Percentiles rank a stretch among this genome's conserved stretches.
Evolutionary conservation across 2,888 invertebrate genomes (phyloP).

Genomic region (Caenorhabditis parvicauda): DNA sequence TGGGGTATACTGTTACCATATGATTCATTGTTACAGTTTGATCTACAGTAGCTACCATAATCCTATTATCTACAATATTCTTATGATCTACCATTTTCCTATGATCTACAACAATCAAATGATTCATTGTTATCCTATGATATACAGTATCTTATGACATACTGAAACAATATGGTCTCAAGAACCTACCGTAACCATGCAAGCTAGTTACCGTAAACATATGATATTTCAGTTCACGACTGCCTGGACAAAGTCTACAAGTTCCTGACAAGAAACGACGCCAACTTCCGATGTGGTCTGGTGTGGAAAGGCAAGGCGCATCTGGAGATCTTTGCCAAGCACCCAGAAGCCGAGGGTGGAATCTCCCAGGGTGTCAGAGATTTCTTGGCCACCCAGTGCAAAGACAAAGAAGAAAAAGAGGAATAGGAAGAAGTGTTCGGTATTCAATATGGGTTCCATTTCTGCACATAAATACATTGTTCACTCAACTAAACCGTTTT

Average conservation of each 20-base stretch:
- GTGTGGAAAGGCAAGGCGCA: constrained; percentile 58
- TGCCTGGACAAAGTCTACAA: constrained; percentile 58
- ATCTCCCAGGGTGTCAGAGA: constrained; percentile 51
- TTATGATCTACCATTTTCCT: neutral
- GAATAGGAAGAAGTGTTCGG: too few species aligned
- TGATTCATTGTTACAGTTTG: too few species aligned
- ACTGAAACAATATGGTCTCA: too few species aligned
- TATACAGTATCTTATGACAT: too few species aligned
- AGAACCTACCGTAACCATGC: too few species aligned
- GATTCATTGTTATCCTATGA: too few species aligned
- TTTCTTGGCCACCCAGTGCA: constrained; percentile 55
- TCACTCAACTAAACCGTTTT: too few species aligned
- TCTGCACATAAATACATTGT: too few species aligned
- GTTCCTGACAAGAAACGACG: constrained; percentile 59
- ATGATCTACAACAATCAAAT: neutral
- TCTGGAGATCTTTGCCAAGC: constrained; percentile 57
- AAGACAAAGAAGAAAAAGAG: constrained; percentile 36
- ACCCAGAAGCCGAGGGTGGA: constrained; percentile 44
- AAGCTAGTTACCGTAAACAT: neutral
- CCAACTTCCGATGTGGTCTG: constrained; percentile 55
- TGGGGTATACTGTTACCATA: too few species aligned
- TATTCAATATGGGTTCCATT: too few species aligned
- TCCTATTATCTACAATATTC: neutral
- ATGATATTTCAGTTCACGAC: constrained; percentile 52
- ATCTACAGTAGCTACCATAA: too few species aligned